phyloP scores from a whole-genome alignment of 2,888 invertebrate species.

The Yponomeuta malinellus region DNA sequence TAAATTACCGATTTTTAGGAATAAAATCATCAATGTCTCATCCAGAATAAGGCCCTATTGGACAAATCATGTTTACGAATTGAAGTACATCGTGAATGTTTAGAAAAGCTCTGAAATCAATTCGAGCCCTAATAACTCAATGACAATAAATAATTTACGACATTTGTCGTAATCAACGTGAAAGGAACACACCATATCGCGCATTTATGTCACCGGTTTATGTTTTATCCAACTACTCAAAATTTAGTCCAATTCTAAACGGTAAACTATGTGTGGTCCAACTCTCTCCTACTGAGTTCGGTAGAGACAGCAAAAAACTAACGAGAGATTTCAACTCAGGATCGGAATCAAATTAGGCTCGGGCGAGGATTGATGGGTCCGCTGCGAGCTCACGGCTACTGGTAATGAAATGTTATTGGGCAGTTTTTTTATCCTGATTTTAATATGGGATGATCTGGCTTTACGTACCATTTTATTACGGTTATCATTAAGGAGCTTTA shows the following conservation, averaged over 20 bases:
- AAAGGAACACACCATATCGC: neutral
- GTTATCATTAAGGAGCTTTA: neutral
- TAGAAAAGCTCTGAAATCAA: no score
- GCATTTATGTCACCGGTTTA: neutral
- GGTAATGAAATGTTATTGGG: slow-evolving; percentile 12
- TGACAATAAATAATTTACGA: no score
- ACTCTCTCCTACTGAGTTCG: neutral
- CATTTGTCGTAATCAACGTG: neutral
- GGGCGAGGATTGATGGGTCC: neutral
- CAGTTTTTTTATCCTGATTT: neutral
- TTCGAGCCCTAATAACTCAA: no score
- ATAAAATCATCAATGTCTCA: no score
- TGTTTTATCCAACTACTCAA: neutral
- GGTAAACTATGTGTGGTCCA: neutral
- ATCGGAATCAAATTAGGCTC: neutral
- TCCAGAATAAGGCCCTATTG: no score
- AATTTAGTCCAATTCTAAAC: slow-evolving; percentile 2
- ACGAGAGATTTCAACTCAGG: neutral
- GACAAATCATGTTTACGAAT: no score
- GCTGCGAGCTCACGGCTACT: slow-evolving; percentile 4
- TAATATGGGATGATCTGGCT: slow-evolving; percentile 5
- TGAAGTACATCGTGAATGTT: no score
- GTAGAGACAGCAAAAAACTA: neutral
- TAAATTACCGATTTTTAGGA: no score
- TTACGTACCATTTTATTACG: neutral